Percentiles rank a stretch among this genome's conserved stretches.
Conservation (phyloP, 2,797 vertebrate species). For the Helicolenus hilgendorfi region DNA sequence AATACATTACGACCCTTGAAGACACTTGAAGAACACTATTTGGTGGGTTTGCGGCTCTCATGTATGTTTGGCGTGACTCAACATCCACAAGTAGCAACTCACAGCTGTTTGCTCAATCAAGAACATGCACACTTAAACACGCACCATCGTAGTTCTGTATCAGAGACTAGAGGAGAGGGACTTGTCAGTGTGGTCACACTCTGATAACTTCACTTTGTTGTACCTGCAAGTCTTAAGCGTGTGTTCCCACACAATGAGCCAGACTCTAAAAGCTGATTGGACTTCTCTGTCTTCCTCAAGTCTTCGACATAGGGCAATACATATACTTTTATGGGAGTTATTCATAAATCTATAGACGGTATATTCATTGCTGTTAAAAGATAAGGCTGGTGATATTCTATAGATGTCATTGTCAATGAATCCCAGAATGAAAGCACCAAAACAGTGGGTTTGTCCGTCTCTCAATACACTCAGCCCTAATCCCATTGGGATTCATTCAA, state of each 20-base stretch:
- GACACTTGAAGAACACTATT: neutral
- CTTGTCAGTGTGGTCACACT: neutral
- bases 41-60: neutral
- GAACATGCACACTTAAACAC: neutral
- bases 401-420: neutral
- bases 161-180: neutral
- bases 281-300: neutral
- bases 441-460: neutral
- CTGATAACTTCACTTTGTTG: neutral
- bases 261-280: neutral
- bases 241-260: neutral
- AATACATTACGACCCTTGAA: conserved; percentile 28
- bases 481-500: neutral
- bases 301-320: neutral
- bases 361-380: neutral
- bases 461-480: neutral
- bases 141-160: neutral
- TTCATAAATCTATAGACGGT: neutral
- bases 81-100: neutral
- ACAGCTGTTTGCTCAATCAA: neutral
- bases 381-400: neutral
- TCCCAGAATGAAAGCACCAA: neutral
- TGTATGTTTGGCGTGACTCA: conserved; percentile 7
- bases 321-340: neutral
- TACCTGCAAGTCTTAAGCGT: neutral